Base-by-base conservation (phyloP, 2,113 vertebrate genomes). In the Grallaria varia region DNA sequence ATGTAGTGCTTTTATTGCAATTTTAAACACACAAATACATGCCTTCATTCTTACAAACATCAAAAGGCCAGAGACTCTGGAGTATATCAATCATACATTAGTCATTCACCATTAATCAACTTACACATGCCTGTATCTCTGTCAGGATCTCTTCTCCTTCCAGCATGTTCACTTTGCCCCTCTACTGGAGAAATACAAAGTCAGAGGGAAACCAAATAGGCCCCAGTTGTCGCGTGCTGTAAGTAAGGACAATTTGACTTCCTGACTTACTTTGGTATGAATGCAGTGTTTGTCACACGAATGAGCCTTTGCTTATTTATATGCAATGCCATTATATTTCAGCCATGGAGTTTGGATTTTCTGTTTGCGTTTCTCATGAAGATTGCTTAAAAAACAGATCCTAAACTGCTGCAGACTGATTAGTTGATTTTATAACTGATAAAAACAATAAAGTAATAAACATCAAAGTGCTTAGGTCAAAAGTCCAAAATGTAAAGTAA, bases 1-100 rank as follows among this genome's bases (percentile, higher is more conserved):
- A 96, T 83, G 96, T 95, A 91, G 50, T 67, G 59, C 24, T 95
- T 96, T 97, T 93, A 93, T 91, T 97, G 92, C 79, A 94, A 96
- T 96, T 95, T 93, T 87, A 87, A 97, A 82, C 81, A 94, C 83
- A 93, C 67, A 95, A 93, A 96, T 93, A 96, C 91, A 92, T 82
- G 87, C 55, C 68, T 93, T 94, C 53, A 9, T 90, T 95, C 95
- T 94, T 89, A 71, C 35, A 89, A 87, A 68, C 91, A 95, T 95
- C 93, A 97, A 97, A 97, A 96, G 84, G n/a, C 53, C 49, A 85
- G 71, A 82, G 55, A 91, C 69, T 85, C 90, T 96, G 97, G 95
- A 95, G 22, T 85, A 12, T 75, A 52, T 97, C 93, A 96, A 47
- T 88, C 55, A 19, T 91, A 28, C 71, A 28, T 73, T 80, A 63